phyloP scores from a whole-genome alignment of 64 coral and sea anemone genomes.

The Hydrozoanthus tunicans region DNA sequence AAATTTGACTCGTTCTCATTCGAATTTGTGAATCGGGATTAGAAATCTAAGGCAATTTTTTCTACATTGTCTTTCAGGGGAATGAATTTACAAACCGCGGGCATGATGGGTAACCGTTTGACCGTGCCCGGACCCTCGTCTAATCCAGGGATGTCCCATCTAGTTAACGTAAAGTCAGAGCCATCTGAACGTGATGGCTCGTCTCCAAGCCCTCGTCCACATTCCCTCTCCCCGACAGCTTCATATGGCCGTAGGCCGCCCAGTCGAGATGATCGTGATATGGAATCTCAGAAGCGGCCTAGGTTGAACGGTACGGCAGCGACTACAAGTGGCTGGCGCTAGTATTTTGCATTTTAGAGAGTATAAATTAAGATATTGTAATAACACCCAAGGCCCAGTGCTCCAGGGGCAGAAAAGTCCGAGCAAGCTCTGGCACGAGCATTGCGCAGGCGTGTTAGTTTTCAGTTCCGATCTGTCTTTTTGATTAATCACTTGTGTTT shows the following conservation, averaged over 20 bases:
- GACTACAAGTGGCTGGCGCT: slow-evolving; percentile 41
- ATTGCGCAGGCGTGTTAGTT: not conserved
- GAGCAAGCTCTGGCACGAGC: slow-evolving; percentile 21
- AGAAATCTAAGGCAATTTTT: too few relatives aligned
- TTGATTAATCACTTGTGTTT: not conserved
- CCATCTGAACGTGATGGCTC: slow-evolving; percentile 48
- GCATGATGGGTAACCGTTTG: slow-evolving; percentile 57
- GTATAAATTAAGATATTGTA: slow-evolving; percentile 9
- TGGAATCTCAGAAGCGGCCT: slow-evolving; percentile 43
- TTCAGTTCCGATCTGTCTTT: not conserved
- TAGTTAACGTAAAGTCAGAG: slow-evolving; percentile 50
- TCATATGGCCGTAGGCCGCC: slow-evolving; percentile 23
- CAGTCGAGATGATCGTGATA: slow-evolving; percentile 41
- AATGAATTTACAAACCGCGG: slow-evolving; percentile 28
- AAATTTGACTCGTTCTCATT: too few relatives aligned
- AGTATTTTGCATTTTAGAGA: not conserved
- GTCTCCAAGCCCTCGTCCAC: slow-evolving; percentile 48
- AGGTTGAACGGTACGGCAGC: slow-evolving; percentile 9
- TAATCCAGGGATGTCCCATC: slow-evolving; percentile 36
- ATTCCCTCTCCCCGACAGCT: slow-evolving; percentile 37
- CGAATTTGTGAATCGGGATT: too few relatives aligned
- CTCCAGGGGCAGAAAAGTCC: slow-evolving; percentile 9
- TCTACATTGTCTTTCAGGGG: slow-evolving; percentile 29
- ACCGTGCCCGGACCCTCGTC: slow-evolving; percentile 25
- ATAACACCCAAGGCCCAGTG: slow-evolving; percentile 10